Evolutionary conservation across 2,113 vertebrate genomes (phyloP), one percentile per base, ranked within the genome.

Genomic region (Diadophis punctatus): DNA sequence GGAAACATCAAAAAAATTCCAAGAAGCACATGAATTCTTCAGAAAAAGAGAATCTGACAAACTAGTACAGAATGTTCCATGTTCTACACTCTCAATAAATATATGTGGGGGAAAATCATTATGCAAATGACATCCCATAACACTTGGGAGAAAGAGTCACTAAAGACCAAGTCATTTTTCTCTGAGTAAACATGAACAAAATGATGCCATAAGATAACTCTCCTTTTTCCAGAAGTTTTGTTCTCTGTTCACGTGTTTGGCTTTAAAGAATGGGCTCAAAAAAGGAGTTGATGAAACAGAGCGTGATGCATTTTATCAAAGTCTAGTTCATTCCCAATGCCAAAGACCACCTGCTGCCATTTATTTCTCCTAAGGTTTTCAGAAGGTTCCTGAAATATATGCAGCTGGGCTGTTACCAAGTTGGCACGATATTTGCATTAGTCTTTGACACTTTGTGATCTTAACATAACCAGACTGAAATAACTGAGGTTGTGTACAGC

Each of bases 401-500:
- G 88, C 18, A 92, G 34, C 74, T 95, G 94, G 86, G 52, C 56
- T 51, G 43, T 84, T 88, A 93, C 91, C 94, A 95, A 95, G 85
- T 49, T 96, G 93, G 88, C 93, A 92, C 34, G 34, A 93, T 92
- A 90, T 93, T 93, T 80, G 46, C 87, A 74, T 94, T 94, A 92
- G 94, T 96, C 95, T 89, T 0, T 1, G 92, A 93, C 39, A 52
- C 93, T 97, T 96, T 95, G 95, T 96, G 96, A 95, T 93, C 93
- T 95, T 96, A 92, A 94, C 93, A 90, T 93, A 4, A 92, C 86
- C 95, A 87, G 91, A 51, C 74, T 87, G 90, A 91, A 95, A 92
- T 92, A 94, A 96, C 60, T 51, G 3, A 3, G 25, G 8, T 91
- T 95, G 94, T 95, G 96, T 96, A 95, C 92, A 90, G 91, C 60